Percentiles rank a stretch among this genome's conserved stretches.
Conservation (phyloP, 1,140 invertebrate genomes). For the Pachyrhynchus sulphureomaculatus region DNA sequence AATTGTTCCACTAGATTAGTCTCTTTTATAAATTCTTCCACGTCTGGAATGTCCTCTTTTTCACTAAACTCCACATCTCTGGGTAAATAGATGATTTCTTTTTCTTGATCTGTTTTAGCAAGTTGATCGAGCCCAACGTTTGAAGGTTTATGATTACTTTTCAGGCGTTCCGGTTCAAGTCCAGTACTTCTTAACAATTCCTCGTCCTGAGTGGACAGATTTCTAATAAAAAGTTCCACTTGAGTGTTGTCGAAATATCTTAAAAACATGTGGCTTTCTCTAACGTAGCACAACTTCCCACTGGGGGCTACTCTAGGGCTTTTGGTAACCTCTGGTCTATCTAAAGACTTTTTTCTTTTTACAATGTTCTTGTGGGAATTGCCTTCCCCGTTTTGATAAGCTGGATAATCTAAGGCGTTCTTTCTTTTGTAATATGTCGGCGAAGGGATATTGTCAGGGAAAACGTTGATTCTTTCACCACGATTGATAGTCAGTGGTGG, state of each 20-base stretch:
- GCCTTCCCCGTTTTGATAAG: neutral
- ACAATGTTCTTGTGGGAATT: neutral
- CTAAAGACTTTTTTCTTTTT: conserved; percentile 16
- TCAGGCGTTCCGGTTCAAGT: conserved; percentile 7
- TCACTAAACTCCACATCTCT: conserved; percentile 26
- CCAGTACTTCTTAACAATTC: conserved; percentile 15
- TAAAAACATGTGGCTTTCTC: conserved; percentile 31
- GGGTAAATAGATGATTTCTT: conserved; percentile 30
- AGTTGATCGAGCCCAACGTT: neutral
- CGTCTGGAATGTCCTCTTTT: conserved; percentile 29
- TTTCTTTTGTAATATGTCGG: conserved; percentile 11
- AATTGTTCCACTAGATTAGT: conserved; percentile 29
- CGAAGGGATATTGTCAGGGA: neutral
- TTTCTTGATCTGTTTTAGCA: conserved; percentile 13
- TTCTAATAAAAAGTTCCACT: conserved; percentile 32
- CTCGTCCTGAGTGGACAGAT: conserved; percentile 12
- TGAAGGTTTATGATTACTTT: conserved; percentile 1
- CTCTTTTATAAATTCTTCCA: conserved; percentile 35
- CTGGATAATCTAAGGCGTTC: neutral
- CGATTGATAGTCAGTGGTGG: neutral
- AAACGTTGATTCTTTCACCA: neutral
- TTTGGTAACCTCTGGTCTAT: conserved; percentile 10
- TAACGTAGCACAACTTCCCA: conserved; percentile 34
- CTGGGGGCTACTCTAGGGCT: conserved; percentile 21
- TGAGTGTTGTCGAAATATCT: conserved; percentile 39